A percentile compares a stretch with the other conserved stretches of the same genome.
Evolutionary conservation across 2,888 invertebrate species (phyloP).

Genomic region (Perithous albicinctus): DNA sequence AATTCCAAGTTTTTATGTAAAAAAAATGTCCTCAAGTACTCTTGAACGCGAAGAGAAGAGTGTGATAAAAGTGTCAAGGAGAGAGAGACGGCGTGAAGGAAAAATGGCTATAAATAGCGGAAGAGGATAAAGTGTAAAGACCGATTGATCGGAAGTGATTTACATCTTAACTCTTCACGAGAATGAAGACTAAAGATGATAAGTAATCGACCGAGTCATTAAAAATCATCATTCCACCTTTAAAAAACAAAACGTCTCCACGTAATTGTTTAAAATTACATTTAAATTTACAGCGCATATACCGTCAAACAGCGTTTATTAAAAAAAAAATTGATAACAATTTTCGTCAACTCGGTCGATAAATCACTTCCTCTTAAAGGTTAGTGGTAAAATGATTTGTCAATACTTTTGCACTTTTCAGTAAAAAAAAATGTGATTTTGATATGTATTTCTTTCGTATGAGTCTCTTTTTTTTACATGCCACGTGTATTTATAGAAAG

Average conservation of each 20-base stretch:
- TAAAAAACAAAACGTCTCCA: not conserved
- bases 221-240: not conserved
- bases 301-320: not conserved
- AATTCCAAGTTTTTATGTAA: slow-evolving; percentile 46
- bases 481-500: slow-evolving; percentile 15
- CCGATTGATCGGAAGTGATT: not conserved
- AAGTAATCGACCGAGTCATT: not conserved
- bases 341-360: not conserved
- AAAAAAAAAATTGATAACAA: not conserved
- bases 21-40: slow-evolving; percentile 54
- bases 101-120: not conserved
- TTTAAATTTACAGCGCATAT: not conserved
- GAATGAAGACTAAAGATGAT: slow-evolving; percentile 7
- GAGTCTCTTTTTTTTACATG: slow-evolving; percentile 23
- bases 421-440: not conserved
- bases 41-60: slow-evolving; percentile 20
- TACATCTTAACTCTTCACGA: slow-evolving; percentile 8
- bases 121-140: slow-evolving; percentile 5
- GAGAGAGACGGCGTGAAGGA: not conserved
- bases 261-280: not conserved
- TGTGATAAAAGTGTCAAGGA: not conserved
- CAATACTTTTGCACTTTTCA: slow-evolving; percentile 15
- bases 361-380: not conserved
- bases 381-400: slow-evolving; percentile 26
- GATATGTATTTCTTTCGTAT: slow-evolving; percentile 30